Evolutionary conservation across 1,140 invertebrate genomes (phyloP).

Genomic region (Bombus pyrosoma): DNA sequence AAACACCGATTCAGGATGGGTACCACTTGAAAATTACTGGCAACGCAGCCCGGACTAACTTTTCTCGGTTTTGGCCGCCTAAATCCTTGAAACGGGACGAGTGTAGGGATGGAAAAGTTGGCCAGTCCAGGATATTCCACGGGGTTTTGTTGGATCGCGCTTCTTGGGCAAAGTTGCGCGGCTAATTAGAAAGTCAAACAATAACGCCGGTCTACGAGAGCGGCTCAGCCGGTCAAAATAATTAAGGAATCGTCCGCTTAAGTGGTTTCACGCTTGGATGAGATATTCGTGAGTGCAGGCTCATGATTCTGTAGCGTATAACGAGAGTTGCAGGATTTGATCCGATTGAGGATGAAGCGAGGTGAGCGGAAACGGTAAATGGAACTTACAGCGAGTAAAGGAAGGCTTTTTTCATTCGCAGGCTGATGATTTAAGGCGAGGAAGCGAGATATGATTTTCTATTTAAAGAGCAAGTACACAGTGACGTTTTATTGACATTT

Average conservation of each 20-base stretch:
- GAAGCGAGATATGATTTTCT: no score
- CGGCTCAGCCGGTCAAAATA: conserved; percentile 18
- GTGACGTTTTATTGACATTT: no score
- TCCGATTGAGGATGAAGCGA: no score
- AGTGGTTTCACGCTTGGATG: neutral
- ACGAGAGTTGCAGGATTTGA: no score
- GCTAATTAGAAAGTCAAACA: conserved; percentile 42
- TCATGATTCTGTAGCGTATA: no score
- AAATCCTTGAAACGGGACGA: neutral
- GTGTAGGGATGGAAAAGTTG: neutral
- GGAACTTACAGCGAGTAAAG: no score
- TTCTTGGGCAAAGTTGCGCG: neutral
- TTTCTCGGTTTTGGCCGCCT: neutral
- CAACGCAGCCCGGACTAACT: neutral
- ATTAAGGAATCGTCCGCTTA: conserved; percentile 1
- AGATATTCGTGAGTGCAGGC: neutral
- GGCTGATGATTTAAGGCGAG: no score
- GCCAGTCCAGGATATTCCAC: neutral
- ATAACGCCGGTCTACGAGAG: neutral
- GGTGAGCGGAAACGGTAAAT: no score
- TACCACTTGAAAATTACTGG: conserved; percentile 3
- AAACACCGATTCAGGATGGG: conserved; percentile 7
- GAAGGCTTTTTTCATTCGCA: no score
- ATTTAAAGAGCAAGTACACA: no score
- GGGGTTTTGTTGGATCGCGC: conserved; percentile 22